Percentiles rank a stretch among this genome's conserved stretches.
Evolutionary conservation across 2,113 vertebrate genomes (phyloP).

Genomic region (Ophthalmotilapia sp.): DNA sequence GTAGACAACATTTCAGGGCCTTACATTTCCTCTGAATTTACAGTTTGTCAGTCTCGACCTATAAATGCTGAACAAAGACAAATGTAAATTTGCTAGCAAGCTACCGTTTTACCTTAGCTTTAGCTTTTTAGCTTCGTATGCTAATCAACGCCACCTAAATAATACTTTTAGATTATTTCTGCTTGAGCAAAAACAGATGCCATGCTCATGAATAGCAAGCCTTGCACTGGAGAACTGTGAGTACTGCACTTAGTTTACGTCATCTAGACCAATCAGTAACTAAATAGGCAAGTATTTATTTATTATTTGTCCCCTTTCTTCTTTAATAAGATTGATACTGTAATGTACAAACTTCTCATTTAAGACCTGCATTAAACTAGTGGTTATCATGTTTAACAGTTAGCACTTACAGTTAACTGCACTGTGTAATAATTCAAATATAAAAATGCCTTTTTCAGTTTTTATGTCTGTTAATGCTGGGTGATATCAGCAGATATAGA

Average conservation of each 20-base stretch:
- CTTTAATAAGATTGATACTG: neutral
- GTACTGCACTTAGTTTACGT: neutral
- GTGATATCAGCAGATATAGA: neutral
- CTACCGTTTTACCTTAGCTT: neutral
- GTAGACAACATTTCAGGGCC: neutral
- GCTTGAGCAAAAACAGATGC: neutral
- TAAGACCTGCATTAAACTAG: neutral
- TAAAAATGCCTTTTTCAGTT: neutral
- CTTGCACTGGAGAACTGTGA: neutral
- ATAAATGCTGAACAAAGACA: neutral
- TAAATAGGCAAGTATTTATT: neutral
- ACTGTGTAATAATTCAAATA: neutral
- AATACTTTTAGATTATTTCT: neutral
- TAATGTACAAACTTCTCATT: neutral
- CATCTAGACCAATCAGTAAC: neutral
- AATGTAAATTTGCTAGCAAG: neutral
- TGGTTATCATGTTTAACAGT: neutral
- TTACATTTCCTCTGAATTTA: neutral
- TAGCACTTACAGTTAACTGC: neutral
- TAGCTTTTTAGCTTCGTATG: neutral
- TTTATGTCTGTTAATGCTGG: neutral
- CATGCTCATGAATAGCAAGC: neutral
- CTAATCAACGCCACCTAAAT: neutral
- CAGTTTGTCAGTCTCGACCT: neutral
- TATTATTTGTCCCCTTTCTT: neutral